Evolutionary conservation across 2,888 invertebrate genomes (phyloP).

Genomic region (Nemapogon koenigi): DNA sequence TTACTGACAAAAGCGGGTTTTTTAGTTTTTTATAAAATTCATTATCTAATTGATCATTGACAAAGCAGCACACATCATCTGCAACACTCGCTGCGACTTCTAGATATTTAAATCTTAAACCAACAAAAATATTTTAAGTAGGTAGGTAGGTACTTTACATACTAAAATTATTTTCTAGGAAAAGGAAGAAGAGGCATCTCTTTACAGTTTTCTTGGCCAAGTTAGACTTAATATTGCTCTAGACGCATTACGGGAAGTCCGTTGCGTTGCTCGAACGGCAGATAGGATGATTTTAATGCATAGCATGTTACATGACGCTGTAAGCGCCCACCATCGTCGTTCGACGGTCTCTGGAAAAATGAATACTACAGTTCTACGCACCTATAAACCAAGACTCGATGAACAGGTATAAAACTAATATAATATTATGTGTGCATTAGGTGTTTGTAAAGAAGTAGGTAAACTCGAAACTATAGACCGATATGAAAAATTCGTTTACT

Average conservation of each 20-base stretch:
- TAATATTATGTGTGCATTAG: too few relatives aligned
- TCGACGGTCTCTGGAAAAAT: conserved; percentile 16
- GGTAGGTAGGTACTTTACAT: too few relatives aligned
- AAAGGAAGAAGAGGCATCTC: conserved; percentile 28
- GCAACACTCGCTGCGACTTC: background rate
- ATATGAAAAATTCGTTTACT: too few relatives aligned
- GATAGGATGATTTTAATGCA: conserved; percentile 28
- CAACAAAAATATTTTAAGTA: too few relatives aligned
- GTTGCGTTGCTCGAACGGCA: conserved; percentile 26
- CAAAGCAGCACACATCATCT: background rate
- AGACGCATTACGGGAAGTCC: conserved; percentile 38
- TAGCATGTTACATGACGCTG: conserved; percentile 32
- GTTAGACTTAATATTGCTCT: conserved; percentile 39
- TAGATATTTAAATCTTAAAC: too few relatives aligned
- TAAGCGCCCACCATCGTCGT: conserved; percentile 35
- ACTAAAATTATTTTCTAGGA: conserved; percentile 21
- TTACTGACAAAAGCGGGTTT: too few relatives aligned
- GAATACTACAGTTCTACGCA: conserved; percentile 25
- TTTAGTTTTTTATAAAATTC: too few relatives aligned
- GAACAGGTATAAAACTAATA: too few relatives aligned
- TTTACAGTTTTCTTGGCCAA: conserved; percentile 40
- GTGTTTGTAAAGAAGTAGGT: too few relatives aligned
- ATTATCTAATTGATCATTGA: too few relatives aligned
- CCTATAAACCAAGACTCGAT: conserved; percentile 22
- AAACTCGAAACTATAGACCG: too few relatives aligned